phyloP scores from a whole-genome alignment of 2,113 vertebrate genomes.

The Grammomys dolichurus region DNA sequence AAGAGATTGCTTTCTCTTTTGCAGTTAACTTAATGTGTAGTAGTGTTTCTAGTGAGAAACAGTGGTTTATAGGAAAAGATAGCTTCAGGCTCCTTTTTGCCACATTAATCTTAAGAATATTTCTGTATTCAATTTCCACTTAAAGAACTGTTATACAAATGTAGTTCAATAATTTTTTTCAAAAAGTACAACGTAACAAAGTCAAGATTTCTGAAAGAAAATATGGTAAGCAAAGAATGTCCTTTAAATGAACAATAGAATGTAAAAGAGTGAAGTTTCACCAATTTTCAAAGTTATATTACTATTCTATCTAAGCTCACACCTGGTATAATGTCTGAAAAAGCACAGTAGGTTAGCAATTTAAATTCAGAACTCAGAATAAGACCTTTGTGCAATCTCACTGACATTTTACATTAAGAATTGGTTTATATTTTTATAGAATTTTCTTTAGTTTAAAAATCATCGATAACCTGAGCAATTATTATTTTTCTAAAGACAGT shows the following conservation, averaged over 20 bases:
- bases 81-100: neutral
- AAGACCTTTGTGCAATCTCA: neutral
- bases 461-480: neutral
- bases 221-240: neutral
- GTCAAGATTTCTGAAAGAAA: neutral
- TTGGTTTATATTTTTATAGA: neutral
- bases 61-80: neutral
- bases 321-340: neutral
- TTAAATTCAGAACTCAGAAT: conserved; percentile 26
- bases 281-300: neutral
- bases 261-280: neutral
- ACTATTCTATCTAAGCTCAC: neutral
- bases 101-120: neutral
- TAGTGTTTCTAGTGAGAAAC: neutral
- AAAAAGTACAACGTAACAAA: neutral
- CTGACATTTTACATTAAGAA: neutral
- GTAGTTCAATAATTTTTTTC: neutral
- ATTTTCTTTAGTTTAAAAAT: conserved; percentile 20
- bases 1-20: neutral
- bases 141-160: neutral
- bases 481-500: neutral
- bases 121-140: neutral
- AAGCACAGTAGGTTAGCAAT: neutral
- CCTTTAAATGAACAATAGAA: neutral
- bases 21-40: neutral